A percentile compares a stretch with the other conserved stretches of the same genome.
phyloP scores from a whole-genome alignment of 2,113 vertebrate genomes.

The Pelecanus crispus region DNA sequence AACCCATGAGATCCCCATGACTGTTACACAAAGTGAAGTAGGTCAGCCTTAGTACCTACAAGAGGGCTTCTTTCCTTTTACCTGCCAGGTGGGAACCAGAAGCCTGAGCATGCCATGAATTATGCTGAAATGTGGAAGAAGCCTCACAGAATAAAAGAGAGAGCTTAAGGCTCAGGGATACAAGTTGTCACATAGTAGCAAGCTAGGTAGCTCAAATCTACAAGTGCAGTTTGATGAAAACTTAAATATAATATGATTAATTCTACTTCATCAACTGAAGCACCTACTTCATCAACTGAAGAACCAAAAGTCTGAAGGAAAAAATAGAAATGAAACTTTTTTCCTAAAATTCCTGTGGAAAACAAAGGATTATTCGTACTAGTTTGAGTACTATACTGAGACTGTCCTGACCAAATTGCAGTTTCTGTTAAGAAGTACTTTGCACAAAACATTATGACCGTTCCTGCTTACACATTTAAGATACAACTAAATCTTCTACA shows the following conservation, averaged over 20 bases:
- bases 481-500: background rate
- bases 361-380: background rate
- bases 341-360: background rate
- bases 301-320: background rate
- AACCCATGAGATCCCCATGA: background rate
- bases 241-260: conserved; percentile 8
- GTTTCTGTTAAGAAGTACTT: background rate
- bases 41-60: background rate
- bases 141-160: background rate
- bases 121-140: background rate
- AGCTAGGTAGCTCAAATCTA: background rate
- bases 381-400: background rate
- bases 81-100: background rate
- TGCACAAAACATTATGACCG: background rate
- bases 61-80: background rate
- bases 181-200: background rate
- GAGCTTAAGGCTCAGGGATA: background rate
- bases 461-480: background rate
- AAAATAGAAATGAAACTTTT: background rate
- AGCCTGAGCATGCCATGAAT: background rate
- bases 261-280: background rate
- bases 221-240: conserved; percentile 6
- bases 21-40: background rate
- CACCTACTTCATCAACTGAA: background rate
- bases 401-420: background rate